Evolutionary conservation across 2,888 invertebrate species (phyloP).

Genomic region (Eurytoma adleriae): DNA sequence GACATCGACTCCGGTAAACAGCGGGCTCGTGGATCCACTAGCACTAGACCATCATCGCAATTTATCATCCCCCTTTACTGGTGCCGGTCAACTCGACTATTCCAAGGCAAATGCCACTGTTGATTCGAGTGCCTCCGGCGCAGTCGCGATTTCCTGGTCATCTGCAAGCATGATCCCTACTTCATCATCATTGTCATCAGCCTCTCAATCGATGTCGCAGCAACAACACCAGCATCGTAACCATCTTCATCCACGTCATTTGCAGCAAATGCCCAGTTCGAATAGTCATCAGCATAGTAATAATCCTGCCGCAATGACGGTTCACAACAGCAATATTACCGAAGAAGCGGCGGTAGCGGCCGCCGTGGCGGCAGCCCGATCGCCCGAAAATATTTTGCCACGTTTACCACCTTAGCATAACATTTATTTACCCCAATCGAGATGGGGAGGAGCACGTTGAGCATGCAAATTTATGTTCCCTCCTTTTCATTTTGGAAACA

Average conservation of each 20-base stretch:
- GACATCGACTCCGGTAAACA: conserved; percentile 52
- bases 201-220: conserved; percentile 36
- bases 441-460: conserved; percentile 61
- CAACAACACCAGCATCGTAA: conserved; percentile 35
- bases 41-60: conserved; percentile 49
- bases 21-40: conserved; percentile 44
- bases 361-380: conserved; percentile 59
- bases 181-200: conserved; percentile 39
- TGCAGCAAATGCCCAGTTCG: neutral
- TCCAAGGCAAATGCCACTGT: conserved; percentile 28
- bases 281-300: conserved; percentile 59
- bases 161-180: conserved; percentile 28
- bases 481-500: neutral
- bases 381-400: conserved; percentile 71
- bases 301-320: conserved; percentile 49
- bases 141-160: conserved; percentile 25
- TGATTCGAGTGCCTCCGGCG: conserved; percentile 16
- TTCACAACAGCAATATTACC: conserved; percentile 49
- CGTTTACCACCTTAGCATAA: conserved; percentile 73
- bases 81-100: conserved; percentile 39
- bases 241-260: conserved; percentile 40
- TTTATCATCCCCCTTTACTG: conserved; percentile 36
- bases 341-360: conserved; percentile 4
- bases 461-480: conserved; percentile 24
- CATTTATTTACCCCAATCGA: conserved; percentile 52